Percentiles rank a stretch among this genome's conserved stretches.
Evolutionary conservation across 2,888 invertebrate genomes (phyloP).

Genomic region (Maniola hyperantus): DNA sequence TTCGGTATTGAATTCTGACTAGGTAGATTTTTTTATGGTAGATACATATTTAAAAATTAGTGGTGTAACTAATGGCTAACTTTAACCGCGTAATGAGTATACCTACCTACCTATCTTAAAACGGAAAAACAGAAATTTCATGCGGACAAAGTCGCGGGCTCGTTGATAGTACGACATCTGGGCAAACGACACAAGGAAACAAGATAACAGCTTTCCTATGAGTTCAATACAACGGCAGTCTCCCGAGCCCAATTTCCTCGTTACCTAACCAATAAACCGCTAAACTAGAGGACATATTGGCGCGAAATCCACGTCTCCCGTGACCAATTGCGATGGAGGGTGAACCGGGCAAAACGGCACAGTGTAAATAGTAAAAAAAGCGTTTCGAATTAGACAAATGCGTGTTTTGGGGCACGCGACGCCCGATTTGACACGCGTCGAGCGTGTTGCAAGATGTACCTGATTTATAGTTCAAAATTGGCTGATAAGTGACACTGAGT

Average conservation of each 20-base stretch:
- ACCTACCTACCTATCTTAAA: no score
- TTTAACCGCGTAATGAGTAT: no score
- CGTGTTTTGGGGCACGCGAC: conserved; percentile 79
- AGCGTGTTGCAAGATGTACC: conserved; percentile 43
- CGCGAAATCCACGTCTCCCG: conserved; percentile 62
- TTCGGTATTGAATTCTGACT: no score
- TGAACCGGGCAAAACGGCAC: conserved; percentile 54
- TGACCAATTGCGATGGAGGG: conserved; percentile 72
- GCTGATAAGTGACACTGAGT: conserved; percentile 16
- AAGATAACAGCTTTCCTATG: conserved; percentile 20
- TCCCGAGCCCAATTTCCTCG: conserved; percentile 53
- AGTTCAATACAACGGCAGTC: conserved; percentile 39
- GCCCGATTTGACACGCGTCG: conserved; percentile 58
- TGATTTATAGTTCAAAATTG: conserved; percentile 18
- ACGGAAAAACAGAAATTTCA: no score
- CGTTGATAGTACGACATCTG: conserved; percentile 37
- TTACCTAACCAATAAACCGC: conserved; percentile 60
- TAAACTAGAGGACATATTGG: conserved; percentile 75
- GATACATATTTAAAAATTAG: no score
- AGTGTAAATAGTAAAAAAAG: conserved; percentile 74
- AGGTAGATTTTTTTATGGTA: no score
- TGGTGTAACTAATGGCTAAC: no score
- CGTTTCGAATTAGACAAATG: conserved; percentile 79
- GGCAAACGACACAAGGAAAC: conserved; percentile 13
- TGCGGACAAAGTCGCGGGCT: no score